Evolutionary conservation across 2,888 invertebrate genomes (phyloP), one percentile per base, ranked within the genome.

Genomic region (Tetragnatha montana): DNA sequence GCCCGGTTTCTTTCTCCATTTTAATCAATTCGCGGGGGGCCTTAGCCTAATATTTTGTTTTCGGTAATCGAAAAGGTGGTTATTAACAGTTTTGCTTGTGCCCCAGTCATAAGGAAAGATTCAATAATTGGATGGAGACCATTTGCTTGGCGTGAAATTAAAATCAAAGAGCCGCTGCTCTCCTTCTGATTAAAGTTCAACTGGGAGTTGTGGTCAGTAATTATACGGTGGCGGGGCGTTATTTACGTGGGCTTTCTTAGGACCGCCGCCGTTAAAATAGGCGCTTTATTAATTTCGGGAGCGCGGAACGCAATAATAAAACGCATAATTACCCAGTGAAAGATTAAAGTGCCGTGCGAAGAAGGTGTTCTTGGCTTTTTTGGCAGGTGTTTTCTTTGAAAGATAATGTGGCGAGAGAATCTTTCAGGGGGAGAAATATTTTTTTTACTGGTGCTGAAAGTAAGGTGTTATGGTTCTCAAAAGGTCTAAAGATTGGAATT

Each of bases 31-130:
- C 81, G 12, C 49, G 12, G 71, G 47, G 12, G 71, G 47, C 74
- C 78, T 70, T 82, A 22, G 51, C 76, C 89, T 84, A 88, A 89
- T 85, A 89, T 89, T 89, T 89, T 89, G 89, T 89, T 89, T 89
- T 89, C 81, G 49, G 71, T 89, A 89, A 89, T 89, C 89, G 89
- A 89, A 89, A 75, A 80, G 60, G 76, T 71, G 85, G 89, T 89
- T 89, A 89, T 89, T 89, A 89, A 89, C 85, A 89, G 85, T 85
- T 89, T 89, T 89, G 85, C 79, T 17, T 60, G 85, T 85, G 85
- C 19, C 74, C 79, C 75, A 84, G 89, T 80, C 84, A 89, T 89
- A 89, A 85, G 19, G 60, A 17, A 14, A 71, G 75, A 81, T 89
- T 89, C 89, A 85, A 89, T 89, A 81, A 85, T 81, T 81, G 89